Evolutionary conservation across 2,113 vertebrate genomes (phyloP).

Genomic region (Chelonoidis abingdonii): DNA sequence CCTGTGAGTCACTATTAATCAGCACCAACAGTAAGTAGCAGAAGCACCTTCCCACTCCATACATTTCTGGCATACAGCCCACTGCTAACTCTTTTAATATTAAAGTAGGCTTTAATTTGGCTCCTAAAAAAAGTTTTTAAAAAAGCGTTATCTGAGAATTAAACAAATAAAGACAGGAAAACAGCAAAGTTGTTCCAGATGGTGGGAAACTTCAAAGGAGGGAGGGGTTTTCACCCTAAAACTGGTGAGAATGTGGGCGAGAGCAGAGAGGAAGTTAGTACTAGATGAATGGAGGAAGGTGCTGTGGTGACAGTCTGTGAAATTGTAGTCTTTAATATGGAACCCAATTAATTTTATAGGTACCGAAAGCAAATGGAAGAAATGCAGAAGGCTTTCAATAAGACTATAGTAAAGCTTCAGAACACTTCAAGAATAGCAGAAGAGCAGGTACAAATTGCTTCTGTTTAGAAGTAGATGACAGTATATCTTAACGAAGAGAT

Average conservation of each 20-base stretch:
- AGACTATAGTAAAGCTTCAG: conserved; percentile 98
- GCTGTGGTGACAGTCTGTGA: background rate
- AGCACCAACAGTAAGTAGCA: background rate
- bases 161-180: background rate
- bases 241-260: background rate
- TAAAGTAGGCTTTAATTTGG: background rate
- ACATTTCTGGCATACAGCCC: background rate
- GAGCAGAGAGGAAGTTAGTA: background rate
- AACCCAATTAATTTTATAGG: conserved; percentile 71
- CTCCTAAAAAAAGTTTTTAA: background rate
- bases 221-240: background rate
- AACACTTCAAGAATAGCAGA: conserved; percentile 97
- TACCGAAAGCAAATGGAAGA: conserved; percentile 99
- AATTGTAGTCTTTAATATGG: background rate
- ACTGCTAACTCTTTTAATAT: background rate
- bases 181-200: background rate
- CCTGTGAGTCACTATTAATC: background rate
- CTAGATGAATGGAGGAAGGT: background rate
- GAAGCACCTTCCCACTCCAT: background rate
- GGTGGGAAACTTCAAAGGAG: background rate
- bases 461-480: background rate
- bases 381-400: conserved; percentile 99
- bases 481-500: background rate
- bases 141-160: background rate
- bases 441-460: conserved; percentile 87